Conservation (phyloP, 2,797 vertebrate genomes). For the Acanthurus tractus region DNA sequence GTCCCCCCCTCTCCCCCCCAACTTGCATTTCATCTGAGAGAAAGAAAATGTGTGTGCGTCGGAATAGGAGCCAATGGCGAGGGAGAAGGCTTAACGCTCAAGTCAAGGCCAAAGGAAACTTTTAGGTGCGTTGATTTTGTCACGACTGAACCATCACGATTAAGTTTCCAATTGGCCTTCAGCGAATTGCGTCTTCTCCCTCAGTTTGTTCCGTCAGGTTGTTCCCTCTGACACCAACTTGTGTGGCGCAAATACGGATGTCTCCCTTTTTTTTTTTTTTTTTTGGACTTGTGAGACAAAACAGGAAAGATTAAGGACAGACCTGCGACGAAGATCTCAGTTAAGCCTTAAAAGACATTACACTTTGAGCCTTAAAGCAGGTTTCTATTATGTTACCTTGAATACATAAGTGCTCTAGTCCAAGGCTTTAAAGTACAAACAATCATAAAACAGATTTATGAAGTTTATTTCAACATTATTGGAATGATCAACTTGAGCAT, state of each 20-base stretch:
- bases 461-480: not conserved
- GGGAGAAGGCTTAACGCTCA: not conserved
- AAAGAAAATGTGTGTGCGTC: not conserved
- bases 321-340: not conserved
- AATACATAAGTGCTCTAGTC: too few relatives aligned
- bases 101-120: conserved; percentile 14
- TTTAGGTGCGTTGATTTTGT: conserved; percentile 1
- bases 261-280: not conserved
- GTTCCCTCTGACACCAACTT: not conserved
- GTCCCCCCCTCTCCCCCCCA: not conserved
- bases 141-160: not conserved
- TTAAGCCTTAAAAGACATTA: not conserved
- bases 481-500: not conserved
- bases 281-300: not conserved
- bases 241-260: not conserved
- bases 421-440: too few relatives aligned
- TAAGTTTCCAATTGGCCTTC: conserved; percentile 8
- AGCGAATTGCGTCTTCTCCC: not conserved
- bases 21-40: not conserved
- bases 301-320: not conserved
- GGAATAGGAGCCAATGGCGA: not conserved
- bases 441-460: not conserved
- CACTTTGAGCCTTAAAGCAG: not conserved
- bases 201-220: not conserved
- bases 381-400: not conserved